Percentiles rank a stretch among this genome's conserved stretches.
Evolutionary conservation across 2,797 vertebrate genomes (phyloP).

Genomic region (Anolis apletophallus): DNA sequence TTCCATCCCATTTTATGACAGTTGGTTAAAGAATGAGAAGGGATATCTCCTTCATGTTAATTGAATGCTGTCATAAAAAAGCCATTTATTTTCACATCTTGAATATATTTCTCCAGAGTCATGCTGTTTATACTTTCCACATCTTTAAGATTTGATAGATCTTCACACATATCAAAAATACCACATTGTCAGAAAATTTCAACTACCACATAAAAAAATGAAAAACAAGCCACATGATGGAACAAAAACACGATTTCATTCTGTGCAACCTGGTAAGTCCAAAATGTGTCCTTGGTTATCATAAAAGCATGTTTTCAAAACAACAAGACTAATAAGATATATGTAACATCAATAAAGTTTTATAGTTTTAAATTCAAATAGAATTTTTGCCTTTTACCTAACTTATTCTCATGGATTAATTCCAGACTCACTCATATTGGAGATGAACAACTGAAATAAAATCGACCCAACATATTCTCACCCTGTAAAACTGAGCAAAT

Average conservation of each 20-base stretch:
- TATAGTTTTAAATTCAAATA: neutral
- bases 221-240: neutral
- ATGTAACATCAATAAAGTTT: neutral
- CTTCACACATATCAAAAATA: neutral
- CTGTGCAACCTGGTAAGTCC: neutral
- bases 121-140: neutral
- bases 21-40: neutral
- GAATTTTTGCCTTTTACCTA: neutral
- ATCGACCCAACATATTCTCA: neutral
- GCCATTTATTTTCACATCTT: neutral
- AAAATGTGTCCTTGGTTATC: neutral
- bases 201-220: neutral
- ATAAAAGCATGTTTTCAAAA: neutral
- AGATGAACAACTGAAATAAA: neutral
- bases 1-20: too few species aligned
- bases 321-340: neutral
- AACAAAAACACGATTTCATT: neutral
- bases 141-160: neutral
- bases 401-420: neutral
- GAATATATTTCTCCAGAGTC: neutral
- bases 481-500: too few species aligned
- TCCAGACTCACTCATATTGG: neutral
- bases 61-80: neutral
- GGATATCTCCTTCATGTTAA: neutral
- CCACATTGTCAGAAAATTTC: neutral